Evolutionary conservation across 2,888 invertebrate genomes (phyloP).

Genomic region (Polymixis flavicincta): DNA sequence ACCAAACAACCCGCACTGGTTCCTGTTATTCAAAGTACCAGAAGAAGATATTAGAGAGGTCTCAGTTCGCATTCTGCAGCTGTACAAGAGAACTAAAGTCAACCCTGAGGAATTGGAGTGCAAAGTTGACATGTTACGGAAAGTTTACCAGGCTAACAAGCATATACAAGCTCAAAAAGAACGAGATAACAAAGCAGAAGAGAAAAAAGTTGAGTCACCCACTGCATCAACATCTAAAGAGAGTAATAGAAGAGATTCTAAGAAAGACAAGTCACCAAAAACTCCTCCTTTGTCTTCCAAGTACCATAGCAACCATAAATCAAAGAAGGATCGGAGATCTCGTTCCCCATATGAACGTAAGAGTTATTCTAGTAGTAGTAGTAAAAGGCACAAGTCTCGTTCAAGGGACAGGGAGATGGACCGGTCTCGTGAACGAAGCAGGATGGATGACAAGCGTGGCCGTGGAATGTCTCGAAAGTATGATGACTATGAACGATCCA

Average conservation of each 20-base stretch:
- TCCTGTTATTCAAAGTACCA: conserved; percentile 95
- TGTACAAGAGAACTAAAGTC: conserved; percentile 96
- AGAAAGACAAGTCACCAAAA: conserved; percentile 88
- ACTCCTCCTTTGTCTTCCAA: conserved; percentile 88
- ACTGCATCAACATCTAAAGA: conserved; percentile 88
- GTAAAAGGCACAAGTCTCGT: conserved; percentile 87
- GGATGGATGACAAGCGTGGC: conserved; percentile 83
- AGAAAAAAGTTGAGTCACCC: conserved; percentile 86
- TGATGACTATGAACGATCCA: conserved; percentile 87
- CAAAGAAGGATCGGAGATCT: conserved; percentile 85
- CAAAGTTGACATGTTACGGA: conserved; percentile 83
- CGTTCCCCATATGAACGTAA: conserved; percentile 89
- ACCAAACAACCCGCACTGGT: conserved; percentile 97
- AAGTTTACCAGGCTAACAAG: conserved; percentile 87
- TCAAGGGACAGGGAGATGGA: conserved; percentile 86
- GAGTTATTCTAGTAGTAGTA: conserved; percentile 77
- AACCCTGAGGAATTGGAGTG: conserved; percentile 87
- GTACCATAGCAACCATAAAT: conserved; percentile 86
- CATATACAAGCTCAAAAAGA: conserved; percentile 85
- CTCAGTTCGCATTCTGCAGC: conserved; percentile 94
- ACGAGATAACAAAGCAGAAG: conserved; percentile 80
- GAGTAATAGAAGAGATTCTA: conserved; percentile 80
- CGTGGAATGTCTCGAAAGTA: conserved; percentile 83
- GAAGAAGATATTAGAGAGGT: conserved; percentile 96
- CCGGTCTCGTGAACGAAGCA: conserved; percentile 80